Evolutionary conservation across 2,113 vertebrate genomes (phyloP).

Genomic region (Petromus typicus): DNA sequence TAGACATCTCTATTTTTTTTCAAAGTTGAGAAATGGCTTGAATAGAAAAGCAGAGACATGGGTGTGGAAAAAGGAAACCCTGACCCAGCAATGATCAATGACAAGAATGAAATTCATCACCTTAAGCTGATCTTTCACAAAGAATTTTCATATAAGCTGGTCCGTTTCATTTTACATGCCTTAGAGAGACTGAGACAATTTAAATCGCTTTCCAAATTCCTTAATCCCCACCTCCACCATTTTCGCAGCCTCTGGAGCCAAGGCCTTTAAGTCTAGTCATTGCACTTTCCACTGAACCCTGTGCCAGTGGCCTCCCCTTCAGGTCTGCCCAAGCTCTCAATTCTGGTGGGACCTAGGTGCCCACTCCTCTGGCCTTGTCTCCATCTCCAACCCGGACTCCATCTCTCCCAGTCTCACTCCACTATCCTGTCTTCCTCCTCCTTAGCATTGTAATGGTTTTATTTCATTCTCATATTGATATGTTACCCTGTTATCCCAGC

Average conservation of each 20-base stretch:
- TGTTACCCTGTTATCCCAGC: background rate
- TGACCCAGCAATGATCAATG: background rate
- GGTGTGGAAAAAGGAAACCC: background rate
- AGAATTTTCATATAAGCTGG: background rate
- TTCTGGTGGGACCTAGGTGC: no score
- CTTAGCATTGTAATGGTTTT: fast-evolving
- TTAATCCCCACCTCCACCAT: fast-evolving
- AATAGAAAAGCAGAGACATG: background rate
- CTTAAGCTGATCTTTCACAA: background rate
- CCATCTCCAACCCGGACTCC: background rate
- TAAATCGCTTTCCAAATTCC: background rate
- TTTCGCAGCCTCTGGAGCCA: background rate
- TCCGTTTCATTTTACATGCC: background rate
- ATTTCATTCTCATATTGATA: fast-evolving
- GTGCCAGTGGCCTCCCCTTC: no score
- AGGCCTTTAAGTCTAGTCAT: background rate
- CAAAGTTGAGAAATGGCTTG: background rate
- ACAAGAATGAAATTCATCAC: background rate
- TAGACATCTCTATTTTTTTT: background rate
- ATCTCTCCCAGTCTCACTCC: fast-evolving
- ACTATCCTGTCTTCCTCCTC: fast-evolving
- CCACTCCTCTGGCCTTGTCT: fast-evolving
- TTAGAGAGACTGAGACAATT: background rate
- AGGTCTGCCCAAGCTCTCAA: background rate
- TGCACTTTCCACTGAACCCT: background rate